phyloP scores from a whole-genome alignment of 2,113 vertebrate genomes.

The Arenaria interpres region DNA sequence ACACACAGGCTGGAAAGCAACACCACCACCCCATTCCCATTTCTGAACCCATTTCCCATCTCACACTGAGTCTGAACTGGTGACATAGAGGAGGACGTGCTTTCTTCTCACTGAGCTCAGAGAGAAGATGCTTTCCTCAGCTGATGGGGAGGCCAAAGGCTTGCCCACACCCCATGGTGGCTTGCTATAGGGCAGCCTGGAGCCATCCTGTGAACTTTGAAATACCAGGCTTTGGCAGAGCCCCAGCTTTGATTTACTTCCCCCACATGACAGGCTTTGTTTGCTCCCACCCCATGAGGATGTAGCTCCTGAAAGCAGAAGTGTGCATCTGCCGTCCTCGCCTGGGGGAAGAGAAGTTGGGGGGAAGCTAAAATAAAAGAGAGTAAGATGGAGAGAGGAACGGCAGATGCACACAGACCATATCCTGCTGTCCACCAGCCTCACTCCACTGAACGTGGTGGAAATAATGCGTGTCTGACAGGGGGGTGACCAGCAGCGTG shows the following conservation, averaged over 20 bases:
- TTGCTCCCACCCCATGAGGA: background rate
- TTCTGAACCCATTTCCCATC: background rate
- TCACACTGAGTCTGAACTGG: background rate
- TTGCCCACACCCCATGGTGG: background rate
- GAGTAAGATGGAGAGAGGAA: background rate
- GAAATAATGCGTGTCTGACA: fast-evolving
- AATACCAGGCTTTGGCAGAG: background rate
- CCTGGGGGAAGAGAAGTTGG: background rate
- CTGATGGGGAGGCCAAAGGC: background rate
- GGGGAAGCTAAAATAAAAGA: background rate
- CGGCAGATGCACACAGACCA: background rate
- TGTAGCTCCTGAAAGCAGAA: background rate
- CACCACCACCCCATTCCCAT: background rate
- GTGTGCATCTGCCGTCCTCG: background rate
- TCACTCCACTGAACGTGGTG: fast-evolving
- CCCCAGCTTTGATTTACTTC: background rate
- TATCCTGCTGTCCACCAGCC: background rate
- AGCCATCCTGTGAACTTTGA: background rate
- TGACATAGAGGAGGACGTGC: background rate
- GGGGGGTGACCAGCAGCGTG: background rate
- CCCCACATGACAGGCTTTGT: no score
- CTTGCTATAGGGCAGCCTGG: background rate
- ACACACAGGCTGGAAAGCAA: background rate
- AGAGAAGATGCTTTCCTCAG: background rate
- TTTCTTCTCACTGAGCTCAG: background rate